These are phyloP conservation scores for Pogona vitticeps DNA, from an alignment of 2,113 vertebrate species.

Conservation along the genomic window DNA sequence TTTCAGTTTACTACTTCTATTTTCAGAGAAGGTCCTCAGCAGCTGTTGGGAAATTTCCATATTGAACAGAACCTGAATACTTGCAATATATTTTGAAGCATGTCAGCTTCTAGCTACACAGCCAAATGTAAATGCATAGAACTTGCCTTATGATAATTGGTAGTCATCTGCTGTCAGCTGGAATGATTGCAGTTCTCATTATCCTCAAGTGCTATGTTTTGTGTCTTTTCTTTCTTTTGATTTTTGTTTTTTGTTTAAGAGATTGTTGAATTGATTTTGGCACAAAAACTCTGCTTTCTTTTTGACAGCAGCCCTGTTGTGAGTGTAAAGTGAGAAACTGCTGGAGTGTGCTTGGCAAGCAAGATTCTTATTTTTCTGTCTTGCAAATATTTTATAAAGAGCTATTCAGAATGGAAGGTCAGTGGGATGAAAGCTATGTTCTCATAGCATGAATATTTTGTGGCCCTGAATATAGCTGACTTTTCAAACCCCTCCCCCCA, in stretches of 20 bases:
- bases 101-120: conserved; percentile 37
- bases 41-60: conserved; percentile 51
- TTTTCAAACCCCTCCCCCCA: neutral
- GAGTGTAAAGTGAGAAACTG: conserved; percentile 65
- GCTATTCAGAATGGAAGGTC: conserved; percentile 25
- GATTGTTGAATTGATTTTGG: conserved; percentile 72
- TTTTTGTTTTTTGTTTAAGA: conserved; percentile 55
- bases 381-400: conserved; percentile 35
- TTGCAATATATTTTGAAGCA: conserved; percentile 61
- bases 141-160: conserved; percentile 68
- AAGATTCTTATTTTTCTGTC: conserved; percentile 28
- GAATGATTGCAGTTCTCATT: conserved; percentile 74
- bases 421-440: conserved; percentile 27
- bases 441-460: conserved; percentile 3
- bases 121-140: conserved; percentile 66
- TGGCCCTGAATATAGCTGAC: neutral
- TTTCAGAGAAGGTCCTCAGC: conserved; percentile 43
- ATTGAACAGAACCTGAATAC: conserved; percentile 43
- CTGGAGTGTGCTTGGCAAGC: conserved; percentile 56
- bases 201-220: conserved; percentile 64
- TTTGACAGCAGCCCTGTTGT: conserved; percentile 65
- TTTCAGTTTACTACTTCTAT: conserved; percentile 40
- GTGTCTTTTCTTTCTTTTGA: conserved; percentile 24
- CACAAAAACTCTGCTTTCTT: conserved; percentile 58
- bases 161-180: conserved; percentile 69